Evolutionary conservation across 2,888 invertebrate genomes (phyloP), one percentile per base, ranked within the genome.

Genomic region (Morpho achilles): DNA sequence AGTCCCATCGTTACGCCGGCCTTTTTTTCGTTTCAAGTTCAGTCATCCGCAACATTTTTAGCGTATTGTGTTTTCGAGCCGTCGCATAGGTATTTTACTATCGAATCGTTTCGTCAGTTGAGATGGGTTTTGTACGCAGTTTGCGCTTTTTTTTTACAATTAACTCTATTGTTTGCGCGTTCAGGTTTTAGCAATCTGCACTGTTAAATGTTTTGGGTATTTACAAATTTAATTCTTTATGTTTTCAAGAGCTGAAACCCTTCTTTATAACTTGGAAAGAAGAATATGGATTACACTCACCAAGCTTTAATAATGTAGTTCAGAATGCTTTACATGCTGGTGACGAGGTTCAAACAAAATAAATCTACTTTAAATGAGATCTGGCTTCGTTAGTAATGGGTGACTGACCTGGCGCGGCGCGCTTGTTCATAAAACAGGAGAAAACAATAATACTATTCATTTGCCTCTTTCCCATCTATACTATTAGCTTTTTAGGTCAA

Each of bases 141-240:
- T 63, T 63, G 59, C 61, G 56, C 61, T 65, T 53, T 65, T 53
- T 65, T 16, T 43, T 65, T 59, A 58, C 61, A 63, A 63, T 65
- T 61, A 63, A 44, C 53, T 22, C 61, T 50, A 65, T 65, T 65
- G 65, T 65, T 57, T 59, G 23, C n/a, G 39, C 7, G 47, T 48
- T 32, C 54, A 32, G 41, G 32, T 54, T 54, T 48, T 48, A 32
- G 54, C 5, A 48, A 23, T 48, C 48, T 23, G 7, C 7, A 22
- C 32, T 5, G 32, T 5, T 32, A 32, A 32, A 32, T 32, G 32
- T 32, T 32, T 32, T 5, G 32, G 32, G 32, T 0, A 32, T 32
- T 2, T 32, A 32, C 5, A 32, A 32, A 32, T 32, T 32, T 32
- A 32, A 32, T 32, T 32, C 32, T 5, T 3, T 5, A 32, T 32